Evolutionary conservation across 2,888 invertebrate species (phyloP).

Genomic region (Labia minor): DNA sequence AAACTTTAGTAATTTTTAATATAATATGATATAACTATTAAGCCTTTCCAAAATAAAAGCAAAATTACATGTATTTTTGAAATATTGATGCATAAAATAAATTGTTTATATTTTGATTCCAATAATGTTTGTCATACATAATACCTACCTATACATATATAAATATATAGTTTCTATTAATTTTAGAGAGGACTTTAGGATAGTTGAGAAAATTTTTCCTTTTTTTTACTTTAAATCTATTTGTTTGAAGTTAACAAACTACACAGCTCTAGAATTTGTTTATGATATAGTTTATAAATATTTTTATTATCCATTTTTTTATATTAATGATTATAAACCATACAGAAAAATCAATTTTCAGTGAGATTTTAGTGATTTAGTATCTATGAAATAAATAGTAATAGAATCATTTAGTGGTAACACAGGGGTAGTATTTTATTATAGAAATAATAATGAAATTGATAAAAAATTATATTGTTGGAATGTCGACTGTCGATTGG

Average conservation of each 20-base stretch:
- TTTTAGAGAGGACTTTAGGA: neutral
- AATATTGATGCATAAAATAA: too few species aligned
- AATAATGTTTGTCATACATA: neutral
- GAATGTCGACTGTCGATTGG: neutral
- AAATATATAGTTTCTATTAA: neutral
- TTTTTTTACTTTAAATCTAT: neutral
- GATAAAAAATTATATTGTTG: neutral
- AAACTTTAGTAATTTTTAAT: too few species aligned
- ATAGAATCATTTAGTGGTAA: neutral
- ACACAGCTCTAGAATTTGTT: neutral
- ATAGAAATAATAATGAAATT: neutral
- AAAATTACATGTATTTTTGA: too few species aligned
- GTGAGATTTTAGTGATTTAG: neutral
- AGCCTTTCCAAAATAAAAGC: neutral
- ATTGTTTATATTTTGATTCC: neutral
- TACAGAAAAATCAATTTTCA: too few species aligned
- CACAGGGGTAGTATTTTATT: constrained; percentile 4
- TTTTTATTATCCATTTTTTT: too few species aligned
- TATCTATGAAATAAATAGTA: neutral
- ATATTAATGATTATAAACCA: too few species aligned
- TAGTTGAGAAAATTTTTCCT: neutral
- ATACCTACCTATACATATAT: neutral
- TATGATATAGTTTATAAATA: neutral
- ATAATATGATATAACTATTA: too few species aligned
- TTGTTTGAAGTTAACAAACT: neutral